Conservation (phyloP, 1,140 invertebrate species). For the Pteromalus puparum region DNA sequence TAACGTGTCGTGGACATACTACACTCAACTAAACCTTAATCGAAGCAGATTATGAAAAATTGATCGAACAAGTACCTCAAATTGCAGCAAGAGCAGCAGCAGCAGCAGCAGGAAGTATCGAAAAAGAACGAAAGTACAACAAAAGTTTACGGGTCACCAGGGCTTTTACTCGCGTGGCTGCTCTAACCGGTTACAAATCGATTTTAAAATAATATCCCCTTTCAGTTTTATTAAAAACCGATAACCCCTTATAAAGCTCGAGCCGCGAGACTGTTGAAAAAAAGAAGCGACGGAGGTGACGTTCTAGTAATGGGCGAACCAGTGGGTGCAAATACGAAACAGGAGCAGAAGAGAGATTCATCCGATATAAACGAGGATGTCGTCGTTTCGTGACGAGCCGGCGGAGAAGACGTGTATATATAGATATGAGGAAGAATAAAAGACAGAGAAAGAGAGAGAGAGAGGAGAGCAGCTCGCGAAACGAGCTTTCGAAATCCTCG, state of each 20-base stretch:
- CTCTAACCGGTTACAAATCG: background rate
- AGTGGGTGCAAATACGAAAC: background rate
- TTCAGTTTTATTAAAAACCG: constrained; percentile 10
- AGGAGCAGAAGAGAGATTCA: background rate
- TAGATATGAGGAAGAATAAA: background rate
- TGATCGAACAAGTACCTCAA: constrained; percentile 12
- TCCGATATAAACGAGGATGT: background rate
- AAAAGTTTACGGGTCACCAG: background rate
- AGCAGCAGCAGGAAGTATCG: background rate
- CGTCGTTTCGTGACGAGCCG: background rate
- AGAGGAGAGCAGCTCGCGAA: background rate
- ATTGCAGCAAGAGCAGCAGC: background rate
- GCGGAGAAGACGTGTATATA: background rate
- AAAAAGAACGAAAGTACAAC: constrained; percentile 4
- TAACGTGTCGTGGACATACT: too few relatives aligned
- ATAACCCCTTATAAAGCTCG: background rate
- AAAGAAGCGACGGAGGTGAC: background rate
- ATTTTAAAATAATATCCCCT: background rate
- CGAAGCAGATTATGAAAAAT: constrained; percentile 9
- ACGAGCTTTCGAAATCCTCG: constrained; percentile 19
- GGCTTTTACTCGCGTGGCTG: background rate
- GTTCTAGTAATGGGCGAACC: background rate
- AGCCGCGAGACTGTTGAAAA: background rate
- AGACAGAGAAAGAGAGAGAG: background rate
- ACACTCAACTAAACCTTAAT: background rate